Evolutionary conservation across 2,113 vertebrate species (phyloP).

Genomic region (Campylomormyrus numenius): DNA sequence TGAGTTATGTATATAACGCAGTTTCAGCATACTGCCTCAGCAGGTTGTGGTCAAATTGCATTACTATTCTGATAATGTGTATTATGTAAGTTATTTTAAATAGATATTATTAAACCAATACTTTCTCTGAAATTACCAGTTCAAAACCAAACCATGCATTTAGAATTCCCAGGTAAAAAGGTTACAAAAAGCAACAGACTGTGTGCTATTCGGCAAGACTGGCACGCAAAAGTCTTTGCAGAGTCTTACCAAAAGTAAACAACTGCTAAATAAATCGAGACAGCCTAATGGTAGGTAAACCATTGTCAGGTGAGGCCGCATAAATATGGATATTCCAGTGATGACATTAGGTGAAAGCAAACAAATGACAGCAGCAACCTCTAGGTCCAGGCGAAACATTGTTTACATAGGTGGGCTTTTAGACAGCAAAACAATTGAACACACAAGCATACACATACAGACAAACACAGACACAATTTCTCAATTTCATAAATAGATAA

Average conservation of each 20-base stretch:
- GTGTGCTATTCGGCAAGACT: not conserved
- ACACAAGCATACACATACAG: not conserved
- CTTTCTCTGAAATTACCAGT: not conserved
- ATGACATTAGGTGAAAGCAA: not conserved
- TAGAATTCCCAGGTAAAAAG: not conserved
- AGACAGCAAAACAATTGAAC: not conserved
- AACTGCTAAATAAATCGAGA: not conserved
- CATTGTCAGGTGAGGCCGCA: not conserved
- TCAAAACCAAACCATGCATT: not conserved
- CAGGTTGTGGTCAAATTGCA: not conserved
- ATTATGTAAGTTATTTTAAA: not conserved
- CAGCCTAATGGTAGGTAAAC: not conserved
- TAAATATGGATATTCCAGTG: not conserved
- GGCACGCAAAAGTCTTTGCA: not conserved
- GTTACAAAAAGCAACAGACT: not conserved
- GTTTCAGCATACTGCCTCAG: not conserved
- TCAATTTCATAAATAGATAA: not conserved
- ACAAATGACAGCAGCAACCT: not conserved
- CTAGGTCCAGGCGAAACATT: not conserved
- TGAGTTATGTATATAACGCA: not conserved
- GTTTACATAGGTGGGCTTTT: not conserved
- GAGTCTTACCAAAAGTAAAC: not conserved
- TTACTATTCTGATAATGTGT: not conserved
- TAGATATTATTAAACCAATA: not conserved
- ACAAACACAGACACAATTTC: not conserved